phyloP scores from a whole-genome alignment of 1,140 invertebrate genomes.

The Tetramorium alpestre region DNA sequence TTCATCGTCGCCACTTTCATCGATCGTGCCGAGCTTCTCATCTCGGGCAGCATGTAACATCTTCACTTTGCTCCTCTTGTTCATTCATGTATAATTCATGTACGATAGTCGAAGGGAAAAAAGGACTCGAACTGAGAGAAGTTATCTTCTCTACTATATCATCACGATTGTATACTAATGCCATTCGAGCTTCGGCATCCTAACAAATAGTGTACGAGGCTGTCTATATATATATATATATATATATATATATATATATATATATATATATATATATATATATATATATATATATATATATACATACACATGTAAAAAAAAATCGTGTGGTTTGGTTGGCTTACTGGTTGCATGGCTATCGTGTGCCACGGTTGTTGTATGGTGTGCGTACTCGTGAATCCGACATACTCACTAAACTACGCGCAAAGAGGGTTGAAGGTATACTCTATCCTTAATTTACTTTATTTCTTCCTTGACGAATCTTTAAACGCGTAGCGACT shows the following conservation, averaged over 20 bases:
- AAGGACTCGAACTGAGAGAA: background rate
- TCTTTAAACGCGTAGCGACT: slow-evolving; percentile 69
- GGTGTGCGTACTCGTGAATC: slow-evolving; percentile 42
- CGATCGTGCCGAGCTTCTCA: background rate
- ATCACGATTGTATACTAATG: slow-evolving; percentile 47
- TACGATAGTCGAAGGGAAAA: background rate
- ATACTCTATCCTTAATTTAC: slow-evolving; percentile 67
- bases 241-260: too few species aligned
- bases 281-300: too few species aligned
- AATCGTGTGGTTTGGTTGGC: slow-evolving; percentile 70
- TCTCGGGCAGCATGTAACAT: background rate
- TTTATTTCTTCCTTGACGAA: slow-evolving; percentile 83
- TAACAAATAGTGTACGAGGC: slow-evolving; percentile 33
- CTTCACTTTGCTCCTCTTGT: background rate
- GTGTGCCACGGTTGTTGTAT: slow-evolving; percentile 75
- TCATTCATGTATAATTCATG: slow-evolving; percentile 4
- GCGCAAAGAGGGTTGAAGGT: slow-evolving; percentile 38
- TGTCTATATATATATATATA: slow-evolving; percentile 16
- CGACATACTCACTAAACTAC: slow-evolving; percentile 53
- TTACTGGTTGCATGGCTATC: slow-evolving; percentile 76
- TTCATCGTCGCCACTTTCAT: background rate
- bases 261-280: too few species aligned
- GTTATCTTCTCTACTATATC: background rate
- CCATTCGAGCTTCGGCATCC: slow-evolving; percentile 7
- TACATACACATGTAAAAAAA: background rate